phyloP scores from a whole-genome alignment of 2,888 invertebrate species.

The Pachycephus smyrnensis region DNA sequence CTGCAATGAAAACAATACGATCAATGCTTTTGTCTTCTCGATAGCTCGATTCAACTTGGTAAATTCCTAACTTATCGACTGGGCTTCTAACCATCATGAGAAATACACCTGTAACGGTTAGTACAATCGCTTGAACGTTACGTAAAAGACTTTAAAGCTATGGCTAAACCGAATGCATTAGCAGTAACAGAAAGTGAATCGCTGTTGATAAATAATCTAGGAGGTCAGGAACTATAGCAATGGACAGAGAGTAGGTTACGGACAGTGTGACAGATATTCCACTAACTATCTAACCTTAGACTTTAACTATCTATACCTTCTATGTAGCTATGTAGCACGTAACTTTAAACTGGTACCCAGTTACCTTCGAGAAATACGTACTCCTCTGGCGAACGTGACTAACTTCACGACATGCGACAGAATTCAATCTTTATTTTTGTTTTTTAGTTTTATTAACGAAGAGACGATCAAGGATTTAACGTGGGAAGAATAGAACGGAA shows the following conservation, averaged over 20 bases:
- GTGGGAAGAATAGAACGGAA: background rate
- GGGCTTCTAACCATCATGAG: background rate
- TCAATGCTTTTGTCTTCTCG: background rate
- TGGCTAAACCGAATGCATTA: background rate
- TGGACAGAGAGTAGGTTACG: too few species aligned
- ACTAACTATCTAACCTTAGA: background rate
- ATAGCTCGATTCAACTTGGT: background rate
- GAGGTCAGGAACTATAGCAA: too few species aligned
- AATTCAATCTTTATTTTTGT: background rate
- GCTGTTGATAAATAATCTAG: background rate
- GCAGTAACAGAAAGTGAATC: background rate
- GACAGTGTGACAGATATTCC: background rate
- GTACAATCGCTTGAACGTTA: background rate
- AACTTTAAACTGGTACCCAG: background rate
- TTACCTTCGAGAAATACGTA: background rate
- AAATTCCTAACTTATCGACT: background rate
- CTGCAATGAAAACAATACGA: constrained; percentile 58
- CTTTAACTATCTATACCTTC: background rate
- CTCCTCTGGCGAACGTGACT: background rate
- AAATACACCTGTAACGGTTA: background rate
- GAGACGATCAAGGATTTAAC: background rate
- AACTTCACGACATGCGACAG: background rate
- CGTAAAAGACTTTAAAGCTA: background rate
- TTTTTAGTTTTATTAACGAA: background rate
- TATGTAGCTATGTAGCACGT: background rate